Percentiles rank a stretch among this genome's conserved stretches.
Conservation (phyloP, 2,888 invertebrate species). For the Leistus spinibarbis region DNA sequence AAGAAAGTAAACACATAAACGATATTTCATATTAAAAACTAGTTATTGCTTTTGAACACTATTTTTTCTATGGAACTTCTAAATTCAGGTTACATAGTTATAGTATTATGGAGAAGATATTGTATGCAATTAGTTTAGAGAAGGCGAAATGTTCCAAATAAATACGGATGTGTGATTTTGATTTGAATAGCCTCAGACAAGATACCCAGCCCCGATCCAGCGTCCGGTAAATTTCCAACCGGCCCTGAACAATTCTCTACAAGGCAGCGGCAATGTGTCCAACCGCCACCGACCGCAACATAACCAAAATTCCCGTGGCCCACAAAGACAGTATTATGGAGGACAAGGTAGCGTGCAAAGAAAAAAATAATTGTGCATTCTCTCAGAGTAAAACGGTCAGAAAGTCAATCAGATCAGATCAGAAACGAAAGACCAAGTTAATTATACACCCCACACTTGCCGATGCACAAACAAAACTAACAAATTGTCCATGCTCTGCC, state of each 20-base stretch:
- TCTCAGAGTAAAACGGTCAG: neutral
- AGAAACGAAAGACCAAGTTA: neutral
- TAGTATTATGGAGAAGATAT: no score
- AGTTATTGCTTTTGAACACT: no score
- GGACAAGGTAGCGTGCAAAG: conserved; percentile 55
- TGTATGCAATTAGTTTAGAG: neutral
- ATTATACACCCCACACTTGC: neutral
- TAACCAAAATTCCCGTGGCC: conserved; percentile 53
- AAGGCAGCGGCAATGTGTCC: conserved; percentile 52
- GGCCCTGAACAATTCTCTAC: conserved; percentile 55
- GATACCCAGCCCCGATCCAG: conserved; percentile 62
- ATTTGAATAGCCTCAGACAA: conserved; percentile 48
- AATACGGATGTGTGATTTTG: neutral
- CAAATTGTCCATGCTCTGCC: neutral
- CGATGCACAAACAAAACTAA: neutral
- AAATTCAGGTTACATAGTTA: no score
- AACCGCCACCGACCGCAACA: conserved; percentile 55
- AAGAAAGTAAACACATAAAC: no score
- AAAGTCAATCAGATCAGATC: neutral
- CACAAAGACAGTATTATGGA: conserved; percentile 61
- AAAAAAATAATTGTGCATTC: neutral
- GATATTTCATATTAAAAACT: no score
- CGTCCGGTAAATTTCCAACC: conserved; percentile 61
- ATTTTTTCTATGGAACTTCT: no score
- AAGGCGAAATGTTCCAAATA: neutral